These are phyloP conservation scores for Pardalotus punctatus DNA, from an alignment of 2,113 vertebrate genomes.

Conservation along the genomic window DNA sequence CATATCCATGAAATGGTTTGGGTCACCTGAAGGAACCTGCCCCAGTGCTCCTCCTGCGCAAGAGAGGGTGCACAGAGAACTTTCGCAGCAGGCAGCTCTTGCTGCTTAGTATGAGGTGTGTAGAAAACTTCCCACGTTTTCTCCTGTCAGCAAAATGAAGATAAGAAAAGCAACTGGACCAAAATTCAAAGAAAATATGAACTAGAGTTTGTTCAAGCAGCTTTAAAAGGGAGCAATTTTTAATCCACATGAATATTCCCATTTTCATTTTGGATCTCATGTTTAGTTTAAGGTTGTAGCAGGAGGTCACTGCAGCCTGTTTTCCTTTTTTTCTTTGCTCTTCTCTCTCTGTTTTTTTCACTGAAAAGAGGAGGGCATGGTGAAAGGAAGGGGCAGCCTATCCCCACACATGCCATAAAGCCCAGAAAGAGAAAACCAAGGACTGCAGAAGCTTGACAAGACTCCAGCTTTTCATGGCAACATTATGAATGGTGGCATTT, in stretches of 20 bases:
- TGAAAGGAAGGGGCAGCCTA: not conserved
- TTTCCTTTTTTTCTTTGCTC: not conserved
- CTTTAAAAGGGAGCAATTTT: not conserved
- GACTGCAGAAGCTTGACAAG: not conserved
- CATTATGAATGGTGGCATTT: not conserved
- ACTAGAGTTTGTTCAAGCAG: not conserved
- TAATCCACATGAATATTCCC: not conserved
- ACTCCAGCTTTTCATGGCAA: not conserved
- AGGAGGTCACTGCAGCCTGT: not conserved
- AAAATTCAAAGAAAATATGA: not conserved
- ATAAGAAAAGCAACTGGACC: not conserved
- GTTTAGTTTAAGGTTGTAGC: not conserved
- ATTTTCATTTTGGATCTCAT: not conserved
- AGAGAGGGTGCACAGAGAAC: not conserved
- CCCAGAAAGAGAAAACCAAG: not conserved
- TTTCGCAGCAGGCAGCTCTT: not conserved
- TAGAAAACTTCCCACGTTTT: not conserved
- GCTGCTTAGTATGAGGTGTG: too few species aligned
- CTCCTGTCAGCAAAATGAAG: not conserved
- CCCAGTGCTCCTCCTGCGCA: not conserved
- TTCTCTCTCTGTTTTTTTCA: not conserved
- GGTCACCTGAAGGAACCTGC: not conserved
- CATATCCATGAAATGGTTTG: not conserved
- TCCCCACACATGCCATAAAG: fast-evolving
- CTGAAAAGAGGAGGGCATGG: not conserved